Conservation (phyloP, 2,797 vertebrate species). For the Dipus sagitta region DNA sequence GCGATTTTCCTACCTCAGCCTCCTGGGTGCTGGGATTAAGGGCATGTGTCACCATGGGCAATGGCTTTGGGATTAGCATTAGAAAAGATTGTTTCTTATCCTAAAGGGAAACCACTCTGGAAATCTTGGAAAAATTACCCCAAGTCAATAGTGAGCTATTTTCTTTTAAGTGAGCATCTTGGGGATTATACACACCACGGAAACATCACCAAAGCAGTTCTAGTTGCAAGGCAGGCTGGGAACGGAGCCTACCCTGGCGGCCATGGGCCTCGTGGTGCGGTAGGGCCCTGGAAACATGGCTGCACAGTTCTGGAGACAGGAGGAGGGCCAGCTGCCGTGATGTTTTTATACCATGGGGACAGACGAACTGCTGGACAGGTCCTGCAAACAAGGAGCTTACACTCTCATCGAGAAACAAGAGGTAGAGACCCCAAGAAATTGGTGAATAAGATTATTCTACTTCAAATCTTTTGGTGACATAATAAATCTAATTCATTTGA, state of each 20-base stretch:
- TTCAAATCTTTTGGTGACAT: neutral
- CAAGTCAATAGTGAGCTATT: neutral
- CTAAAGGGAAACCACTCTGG: neutral
- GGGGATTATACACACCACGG: neutral
- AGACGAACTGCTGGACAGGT: neutral
- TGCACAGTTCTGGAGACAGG: neutral
- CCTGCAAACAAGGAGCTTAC: neutral
- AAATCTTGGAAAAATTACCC: conserved; percentile 19
- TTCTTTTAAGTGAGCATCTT: neutral
- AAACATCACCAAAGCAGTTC: neutral
- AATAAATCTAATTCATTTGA: neutral
- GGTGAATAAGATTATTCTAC: neutral
- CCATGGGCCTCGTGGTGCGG: neutral
- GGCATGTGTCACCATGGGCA: too few relatives aligned
- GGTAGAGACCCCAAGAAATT: neutral
- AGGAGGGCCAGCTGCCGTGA: neutral
- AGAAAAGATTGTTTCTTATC: neutral
- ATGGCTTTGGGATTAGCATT: neutral
- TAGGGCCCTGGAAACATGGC: neutral
- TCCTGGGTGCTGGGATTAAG: too few relatives aligned
- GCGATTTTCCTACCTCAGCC: too few relatives aligned
- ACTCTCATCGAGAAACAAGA: neutral
- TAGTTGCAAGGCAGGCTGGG: neutral
- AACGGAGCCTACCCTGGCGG: neutral
- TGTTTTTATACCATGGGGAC: neutral